These are phyloP conservation scores for Erebia aethiops DNA, from an alignment of 2,888 invertebrate species.

Conservation along the genomic window DNA sequence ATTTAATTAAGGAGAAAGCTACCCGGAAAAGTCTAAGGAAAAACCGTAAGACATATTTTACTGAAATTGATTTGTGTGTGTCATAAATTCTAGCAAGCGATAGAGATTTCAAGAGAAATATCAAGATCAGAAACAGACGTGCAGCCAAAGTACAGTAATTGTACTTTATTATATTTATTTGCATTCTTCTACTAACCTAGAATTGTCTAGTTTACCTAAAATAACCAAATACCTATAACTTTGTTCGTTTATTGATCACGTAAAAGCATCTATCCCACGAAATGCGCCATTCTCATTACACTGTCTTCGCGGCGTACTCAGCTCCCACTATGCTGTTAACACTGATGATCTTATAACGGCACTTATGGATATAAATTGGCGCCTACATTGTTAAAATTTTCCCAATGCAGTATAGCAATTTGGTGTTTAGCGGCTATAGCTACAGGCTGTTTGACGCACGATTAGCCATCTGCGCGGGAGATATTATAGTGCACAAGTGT, in stretches of 20 bases:
- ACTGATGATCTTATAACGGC: slow-evolving; percentile 7
- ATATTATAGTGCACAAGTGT: too few species aligned
- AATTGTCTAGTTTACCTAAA: slow-evolving; percentile 5
- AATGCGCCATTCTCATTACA: slow-evolving; percentile 40
- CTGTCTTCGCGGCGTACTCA: slow-evolving; percentile 31
- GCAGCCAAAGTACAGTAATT: not conserved
- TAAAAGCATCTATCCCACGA: slow-evolving; percentile 41
- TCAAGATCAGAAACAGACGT: not conserved
- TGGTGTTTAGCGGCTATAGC: not conserved
- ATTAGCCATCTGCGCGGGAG: too few species aligned
- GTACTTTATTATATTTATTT: not conserved
- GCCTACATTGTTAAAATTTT: slow-evolving; percentile 6
- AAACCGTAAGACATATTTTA: too few species aligned
- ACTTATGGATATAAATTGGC: slow-evolving; percentile 3
- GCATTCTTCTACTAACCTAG: not conserved
- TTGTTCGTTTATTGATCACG: slow-evolving; percentile 34
- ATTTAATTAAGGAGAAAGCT: too few species aligned
- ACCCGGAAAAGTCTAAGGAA: too few species aligned
- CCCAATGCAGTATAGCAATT: not conserved
- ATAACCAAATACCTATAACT: slow-evolving; percentile 26
- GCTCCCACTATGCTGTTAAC: slow-evolving; percentile 1
- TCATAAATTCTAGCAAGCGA: too few species aligned
- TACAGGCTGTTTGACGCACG: too few species aligned
- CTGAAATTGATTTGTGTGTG: too few species aligned
- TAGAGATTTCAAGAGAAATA: not conserved